Conservation (phyloP, 2,113 vertebrate genomes). For the Casuarius casuarius region DNA sequence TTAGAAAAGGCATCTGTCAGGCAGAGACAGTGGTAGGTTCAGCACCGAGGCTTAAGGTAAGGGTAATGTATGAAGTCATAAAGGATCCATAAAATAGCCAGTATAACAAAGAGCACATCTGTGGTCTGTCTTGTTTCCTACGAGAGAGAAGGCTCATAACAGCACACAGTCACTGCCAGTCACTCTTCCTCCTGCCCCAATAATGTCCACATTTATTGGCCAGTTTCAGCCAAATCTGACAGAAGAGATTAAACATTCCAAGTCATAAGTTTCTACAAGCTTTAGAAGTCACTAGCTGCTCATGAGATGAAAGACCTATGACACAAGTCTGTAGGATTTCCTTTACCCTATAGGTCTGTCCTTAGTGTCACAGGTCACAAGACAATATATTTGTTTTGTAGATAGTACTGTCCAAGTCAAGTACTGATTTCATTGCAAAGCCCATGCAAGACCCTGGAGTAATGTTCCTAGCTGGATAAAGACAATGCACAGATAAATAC, state of each 20-base stretch:
- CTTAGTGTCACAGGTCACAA: not conserved
- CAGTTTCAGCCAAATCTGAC: not conserved
- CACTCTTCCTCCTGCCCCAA: not conserved
- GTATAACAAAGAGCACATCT: not conserved
- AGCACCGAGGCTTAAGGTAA: not conserved
- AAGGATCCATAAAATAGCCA: slow-evolving; percentile 5
- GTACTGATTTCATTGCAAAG: not conserved
- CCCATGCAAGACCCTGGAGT: not conserved
- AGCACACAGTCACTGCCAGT: not conserved
- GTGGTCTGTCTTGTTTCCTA: not conserved
- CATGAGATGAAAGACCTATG: rapidly evolving
- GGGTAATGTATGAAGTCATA: not conserved
- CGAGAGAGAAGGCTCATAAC: not conserved
- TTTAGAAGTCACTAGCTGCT: not conserved
- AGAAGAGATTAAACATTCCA: not conserved
- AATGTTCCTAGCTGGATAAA: not conserved
- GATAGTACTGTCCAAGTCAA: not conserved
- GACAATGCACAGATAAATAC: not conserved
- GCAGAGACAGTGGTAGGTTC: not conserved
- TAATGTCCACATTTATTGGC: not conserved
- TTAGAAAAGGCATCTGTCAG: not conserved
- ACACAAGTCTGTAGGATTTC: not conserved
- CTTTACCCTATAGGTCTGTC: not conserved
- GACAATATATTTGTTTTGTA: not conserved
- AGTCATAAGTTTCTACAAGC: not conserved